Evolutionary conservation across 1,140 invertebrate genomes (phyloP).

Genomic region (Physella acuta): DNA sequence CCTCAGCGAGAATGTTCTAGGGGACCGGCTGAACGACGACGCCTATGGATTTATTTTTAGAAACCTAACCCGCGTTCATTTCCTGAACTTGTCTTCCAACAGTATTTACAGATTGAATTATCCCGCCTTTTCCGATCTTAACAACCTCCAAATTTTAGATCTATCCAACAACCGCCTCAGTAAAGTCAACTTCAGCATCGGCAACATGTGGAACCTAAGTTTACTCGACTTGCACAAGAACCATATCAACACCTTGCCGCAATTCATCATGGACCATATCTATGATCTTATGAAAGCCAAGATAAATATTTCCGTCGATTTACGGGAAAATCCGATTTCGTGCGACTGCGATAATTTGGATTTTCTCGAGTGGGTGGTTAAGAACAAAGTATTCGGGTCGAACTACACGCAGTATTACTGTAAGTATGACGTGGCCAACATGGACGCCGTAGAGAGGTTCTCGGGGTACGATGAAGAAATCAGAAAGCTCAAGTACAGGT

Average conservation of each 20-base stretch:
- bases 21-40: constrained; percentile 1
- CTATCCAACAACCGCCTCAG: constrained; percentile 12
- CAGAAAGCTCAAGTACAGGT: not conserved
- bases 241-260: not conserved
- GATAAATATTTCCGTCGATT: not conserved
- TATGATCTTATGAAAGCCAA: not conserved
- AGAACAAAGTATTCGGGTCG: constrained; percentile 1
- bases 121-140: not conserved
- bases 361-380: constrained; percentile 19
- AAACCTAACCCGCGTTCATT: not conserved
- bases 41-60: not conserved
- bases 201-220: not conserved
- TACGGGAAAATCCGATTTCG: constrained; percentile 1
- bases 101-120: constrained; percentile 4
- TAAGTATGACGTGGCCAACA: not conserved
- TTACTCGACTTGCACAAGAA: constrained; percentile 14
- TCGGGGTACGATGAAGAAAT: constrained; percentile 5
- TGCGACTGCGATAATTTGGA: constrained; percentile 20
- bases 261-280: not conserved
- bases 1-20: constrained; percentile 9
- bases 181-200: not conserved
- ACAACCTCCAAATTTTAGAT: constrained; percentile 3
- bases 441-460: not conserved
- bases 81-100: constrained; percentile 13
- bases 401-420: constrained; percentile 13